phyloP scores from a whole-genome alignment of 2,888 invertebrate genomes.

The Apoda limacodes region DNA sequence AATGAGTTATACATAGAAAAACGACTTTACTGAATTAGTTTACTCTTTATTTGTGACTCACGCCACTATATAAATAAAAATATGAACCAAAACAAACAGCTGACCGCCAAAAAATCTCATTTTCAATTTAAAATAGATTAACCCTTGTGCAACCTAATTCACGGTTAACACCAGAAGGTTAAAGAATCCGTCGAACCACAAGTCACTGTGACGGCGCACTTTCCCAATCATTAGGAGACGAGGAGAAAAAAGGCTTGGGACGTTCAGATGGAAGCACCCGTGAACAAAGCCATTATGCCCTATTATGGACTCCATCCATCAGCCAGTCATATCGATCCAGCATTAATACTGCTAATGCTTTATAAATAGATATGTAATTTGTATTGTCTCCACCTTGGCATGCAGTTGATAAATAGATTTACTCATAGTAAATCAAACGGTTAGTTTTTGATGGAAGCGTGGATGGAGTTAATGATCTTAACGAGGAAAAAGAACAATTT shows the following conservation, averaged over 20 bases:
- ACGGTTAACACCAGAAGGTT: conserved; percentile 54
- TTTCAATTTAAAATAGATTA: conserved; percentile 52
- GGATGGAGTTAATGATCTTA: conserved; percentile 38
- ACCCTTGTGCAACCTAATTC: conserved; percentile 43
- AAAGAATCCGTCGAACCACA: conserved; percentile 44
- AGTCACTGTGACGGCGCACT: conserved; percentile 54
- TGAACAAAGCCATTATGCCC: conserved; percentile 66
- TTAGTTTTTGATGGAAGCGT: conserved; percentile 54
- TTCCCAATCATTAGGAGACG: conserved; percentile 55
- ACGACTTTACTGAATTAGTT: no score
- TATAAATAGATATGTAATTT: conserved; percentile 69
- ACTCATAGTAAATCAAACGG: conserved; percentile 51
- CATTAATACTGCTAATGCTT: conserved; percentile 67
- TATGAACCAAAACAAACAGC: conserved; percentile 21
- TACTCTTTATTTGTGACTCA: conserved; percentile 1
- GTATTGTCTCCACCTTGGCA: conserved; percentile 63
- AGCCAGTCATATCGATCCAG: conserved; percentile 62
- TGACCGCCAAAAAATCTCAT: conserved; percentile 27
- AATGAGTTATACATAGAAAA: no score
- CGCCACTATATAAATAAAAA: neutral
- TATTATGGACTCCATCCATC: conserved; percentile 66
- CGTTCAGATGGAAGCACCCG: conserved; percentile 54
- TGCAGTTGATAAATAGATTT: conserved; percentile 60
- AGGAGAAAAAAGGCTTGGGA: conserved; percentile 54
- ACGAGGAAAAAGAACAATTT: conserved; percentile 41